These are phyloP conservation scores for Hucho hucho DNA, from an alignment of 2,113 vertebrate species.

Conservation along the genomic window DNA sequence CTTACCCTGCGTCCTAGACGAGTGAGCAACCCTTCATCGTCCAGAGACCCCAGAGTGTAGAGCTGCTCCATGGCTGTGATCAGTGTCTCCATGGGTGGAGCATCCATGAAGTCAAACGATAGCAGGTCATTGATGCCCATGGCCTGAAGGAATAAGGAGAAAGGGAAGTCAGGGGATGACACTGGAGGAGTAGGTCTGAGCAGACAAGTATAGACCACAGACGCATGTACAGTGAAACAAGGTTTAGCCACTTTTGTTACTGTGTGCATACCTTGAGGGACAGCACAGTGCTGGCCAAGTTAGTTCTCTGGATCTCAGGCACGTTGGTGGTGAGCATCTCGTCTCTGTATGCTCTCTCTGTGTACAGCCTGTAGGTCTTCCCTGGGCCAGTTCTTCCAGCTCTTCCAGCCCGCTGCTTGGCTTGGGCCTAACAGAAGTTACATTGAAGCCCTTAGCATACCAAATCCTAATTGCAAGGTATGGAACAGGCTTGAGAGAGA, in stretches of 20 bases:
- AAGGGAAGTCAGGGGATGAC: neutral
- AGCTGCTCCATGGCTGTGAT: constrained; percentile 99
- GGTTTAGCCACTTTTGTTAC: neutral
- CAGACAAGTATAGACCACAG: no score
- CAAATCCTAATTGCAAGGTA: no score
- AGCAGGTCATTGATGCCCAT: constrained; percentile 99
- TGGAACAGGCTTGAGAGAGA: neutral
- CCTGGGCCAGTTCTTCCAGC: constrained; percentile 94
- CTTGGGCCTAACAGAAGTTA: constrained; percentile 82
- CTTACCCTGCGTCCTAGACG: constrained; percentile 91
- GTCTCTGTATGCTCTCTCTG: constrained; percentile 93
- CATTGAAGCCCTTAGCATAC: neutral
- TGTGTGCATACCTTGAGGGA: constrained; percentile 88
- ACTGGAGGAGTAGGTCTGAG: no score
- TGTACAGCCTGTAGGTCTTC: constrained; percentile 94
- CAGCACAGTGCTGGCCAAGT: constrained; percentile 93
- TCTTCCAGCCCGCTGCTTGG: constrained; percentile 92
- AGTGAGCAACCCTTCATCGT: constrained; percentile 94
- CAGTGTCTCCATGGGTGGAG: constrained; percentile 96
- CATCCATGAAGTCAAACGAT: constrained; percentile 99
- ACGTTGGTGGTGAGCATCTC: constrained; percentile 98
- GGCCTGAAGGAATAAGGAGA: constrained; percentile 71
- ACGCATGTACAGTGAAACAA: neutral
- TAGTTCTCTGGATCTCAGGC: constrained; percentile 98
- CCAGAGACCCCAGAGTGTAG: constrained; percentile 93